A percentile compares a stretch with the other conserved stretches of the same genome.
These are phyloP conservation scores for Coilia nasus DNA, from an alignment of 2,797 vertebrate species.

Conservation along the genomic window DNA sequence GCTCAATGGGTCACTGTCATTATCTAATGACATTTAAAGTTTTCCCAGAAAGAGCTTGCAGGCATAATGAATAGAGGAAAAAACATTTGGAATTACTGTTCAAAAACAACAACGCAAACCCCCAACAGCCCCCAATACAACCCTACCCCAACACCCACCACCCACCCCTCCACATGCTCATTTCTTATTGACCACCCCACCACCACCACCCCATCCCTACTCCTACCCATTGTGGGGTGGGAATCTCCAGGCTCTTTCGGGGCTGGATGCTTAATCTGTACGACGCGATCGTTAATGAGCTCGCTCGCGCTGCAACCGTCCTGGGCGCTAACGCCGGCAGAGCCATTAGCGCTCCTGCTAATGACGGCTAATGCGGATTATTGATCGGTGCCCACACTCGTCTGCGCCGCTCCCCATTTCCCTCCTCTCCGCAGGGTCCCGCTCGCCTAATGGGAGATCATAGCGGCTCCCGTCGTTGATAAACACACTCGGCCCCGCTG, in stretches of 20 bases:
- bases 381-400: constrained; percentile 51
- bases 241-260: no score
- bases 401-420: constrained; percentile 35
- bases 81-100: not conserved
- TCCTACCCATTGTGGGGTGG: not conserved
- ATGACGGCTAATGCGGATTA: constrained; percentile 55
- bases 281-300: constrained; percentile 31
- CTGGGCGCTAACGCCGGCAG: constrained; percentile 45
- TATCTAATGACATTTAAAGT: constrained; percentile 23
- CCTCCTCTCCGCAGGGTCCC: constrained; percentile 54
- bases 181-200: not conserved
- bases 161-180: not conserved
- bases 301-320: constrained; percentile 21
- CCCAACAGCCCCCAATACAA: not conserved
- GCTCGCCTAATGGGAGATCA: constrained; percentile 55
- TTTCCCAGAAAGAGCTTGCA: not conserved
- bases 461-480: constrained; percentile 63
- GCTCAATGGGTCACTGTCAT: not conserved
- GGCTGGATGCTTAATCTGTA: not conserved
- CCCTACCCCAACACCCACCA: not conserved
- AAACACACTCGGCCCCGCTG: constrained; percentile 29
- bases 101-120: not conserved
- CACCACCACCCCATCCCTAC: not conserved
- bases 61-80: not conserved
- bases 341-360: constrained; percentile 48